phyloP scores from a whole-genome alignment of 2,797 vertebrate species.

The Gouania willdenowi region DNA sequence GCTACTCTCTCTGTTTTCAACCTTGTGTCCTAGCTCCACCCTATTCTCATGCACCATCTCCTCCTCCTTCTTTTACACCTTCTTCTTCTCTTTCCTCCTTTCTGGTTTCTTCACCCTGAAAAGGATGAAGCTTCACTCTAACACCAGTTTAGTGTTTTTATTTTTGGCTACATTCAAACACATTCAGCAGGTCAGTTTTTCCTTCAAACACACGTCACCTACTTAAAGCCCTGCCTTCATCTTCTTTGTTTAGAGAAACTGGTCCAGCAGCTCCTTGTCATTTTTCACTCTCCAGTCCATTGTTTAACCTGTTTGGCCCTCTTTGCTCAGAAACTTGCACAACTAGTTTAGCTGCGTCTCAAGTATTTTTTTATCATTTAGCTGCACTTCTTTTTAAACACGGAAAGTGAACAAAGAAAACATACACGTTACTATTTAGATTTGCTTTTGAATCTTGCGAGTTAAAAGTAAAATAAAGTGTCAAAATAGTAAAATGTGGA shows the following conservation, averaged over 20 bases:
- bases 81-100: slow-evolving; percentile 12
- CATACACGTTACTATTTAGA: no score
- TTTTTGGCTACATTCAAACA: not conserved
- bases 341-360: slow-evolving; percentile 33
- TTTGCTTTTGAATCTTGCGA: no score
- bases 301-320: slow-evolving; percentile 26
- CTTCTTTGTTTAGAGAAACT: slow-evolving; percentile 54
- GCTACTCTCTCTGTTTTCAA: slow-evolving; percentile 46
- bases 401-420: no score
- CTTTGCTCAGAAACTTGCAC: slow-evolving; percentile 39
- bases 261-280: slow-evolving; percentile 46
- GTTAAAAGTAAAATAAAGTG: no score
- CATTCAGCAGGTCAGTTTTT: slow-evolving; percentile 2
- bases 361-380: not conserved
- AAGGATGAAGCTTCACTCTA: not conserved
- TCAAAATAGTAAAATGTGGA: no score
- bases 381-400: not conserved
- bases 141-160: not conserved
- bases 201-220: not conserved
- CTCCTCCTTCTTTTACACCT: slow-evolving; percentile 4
- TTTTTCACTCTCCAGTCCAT: slow-evolving; percentile 40
- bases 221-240: slow-evolving; percentile 9
- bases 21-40: slow-evolving; percentile 62
- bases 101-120: not conserved
- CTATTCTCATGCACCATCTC: slow-evolving; percentile 33